These are phyloP conservation scores for Hydrophis major DNA, from an alignment of 2,797 vertebrate species.

Conservation along the genomic window DNA sequence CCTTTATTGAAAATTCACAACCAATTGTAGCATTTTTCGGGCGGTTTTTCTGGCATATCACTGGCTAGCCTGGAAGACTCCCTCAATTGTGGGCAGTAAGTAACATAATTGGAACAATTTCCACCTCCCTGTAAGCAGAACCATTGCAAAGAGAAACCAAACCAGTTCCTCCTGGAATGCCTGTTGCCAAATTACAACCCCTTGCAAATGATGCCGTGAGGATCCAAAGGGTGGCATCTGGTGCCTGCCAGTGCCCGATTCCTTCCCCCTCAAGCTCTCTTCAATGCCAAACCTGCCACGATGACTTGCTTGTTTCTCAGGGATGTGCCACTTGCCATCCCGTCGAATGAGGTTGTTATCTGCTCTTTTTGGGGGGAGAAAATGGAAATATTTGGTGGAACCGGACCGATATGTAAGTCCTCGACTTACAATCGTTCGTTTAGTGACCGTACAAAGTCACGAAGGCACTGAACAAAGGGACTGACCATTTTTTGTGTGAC, in stretches of 20 bases:
- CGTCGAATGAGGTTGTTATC: not conserved
- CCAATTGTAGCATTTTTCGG: not conserved
- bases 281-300: not conserved
- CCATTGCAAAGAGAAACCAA: not conserved
- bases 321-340: not conserved
- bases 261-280: too few relatives aligned
- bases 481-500: too few relatives aligned
- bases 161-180: constrained; percentile 13
- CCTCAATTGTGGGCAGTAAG: not conserved
- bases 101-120: not conserved
- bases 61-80: not conserved
- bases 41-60: too few relatives aligned
- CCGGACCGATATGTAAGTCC: not conserved
- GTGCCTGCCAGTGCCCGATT: not conserved
- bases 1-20: not conserved
- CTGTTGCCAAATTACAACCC: not conserved
- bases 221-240: not conserved
- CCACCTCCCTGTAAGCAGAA: not conserved
- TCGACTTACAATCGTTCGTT: too few relatives aligned
- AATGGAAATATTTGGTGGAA: not conserved
- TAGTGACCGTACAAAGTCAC: too few relatives aligned
- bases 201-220: not conserved
- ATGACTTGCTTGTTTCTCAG: not conserved
- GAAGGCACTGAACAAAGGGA: too few relatives aligned
- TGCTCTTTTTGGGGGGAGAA: not conserved